Evolutionary conservation across 1,140 invertebrate species (phyloP).

Genomic region (Drosophila tsacasi): DNA sequence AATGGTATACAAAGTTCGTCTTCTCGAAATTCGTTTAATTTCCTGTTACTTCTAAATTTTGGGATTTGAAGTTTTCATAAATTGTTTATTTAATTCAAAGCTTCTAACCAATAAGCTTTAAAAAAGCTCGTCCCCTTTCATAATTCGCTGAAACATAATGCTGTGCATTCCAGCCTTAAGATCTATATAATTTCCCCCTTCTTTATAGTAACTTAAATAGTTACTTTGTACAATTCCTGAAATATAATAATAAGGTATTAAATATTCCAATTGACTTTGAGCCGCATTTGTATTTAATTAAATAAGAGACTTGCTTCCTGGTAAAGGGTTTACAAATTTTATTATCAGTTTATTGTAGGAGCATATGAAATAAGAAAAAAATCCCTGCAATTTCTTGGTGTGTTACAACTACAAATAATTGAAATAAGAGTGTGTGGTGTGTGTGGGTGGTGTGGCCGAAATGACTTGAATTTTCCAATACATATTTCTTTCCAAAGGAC

Average conservation of each 20-base stretch:
- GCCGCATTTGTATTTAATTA: slow-evolving; percentile 5
- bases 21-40: no score
- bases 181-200: neutral
- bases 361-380: slow-evolving; percentile 60
- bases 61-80: neutral
- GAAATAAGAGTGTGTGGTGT: slow-evolving; percentile 48
- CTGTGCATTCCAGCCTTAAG: neutral
- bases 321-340: slow-evolving; percentile 52
- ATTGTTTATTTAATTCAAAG: neutral
- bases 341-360: slow-evolving; percentile 62
- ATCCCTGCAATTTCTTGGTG: slow-evolving; percentile 76
- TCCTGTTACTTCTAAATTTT: no score
- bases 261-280: no score
- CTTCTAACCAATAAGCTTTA: neutral
- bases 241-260: neutral
- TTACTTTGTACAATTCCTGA: neutral
- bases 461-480: slow-evolving; percentile 49
- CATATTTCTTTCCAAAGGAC: slow-evolving; percentile 46
- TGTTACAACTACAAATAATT: slow-evolving; percentile 63
- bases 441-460: slow-evolving; percentile 50
- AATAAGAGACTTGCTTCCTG: neutral
- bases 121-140: neutral
- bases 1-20: no score
- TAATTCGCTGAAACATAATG: neutral
- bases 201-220: no score